phyloP scores from a whole-genome alignment of 2,113 vertebrate species.

The Zosterops borbonicus region DNA sequence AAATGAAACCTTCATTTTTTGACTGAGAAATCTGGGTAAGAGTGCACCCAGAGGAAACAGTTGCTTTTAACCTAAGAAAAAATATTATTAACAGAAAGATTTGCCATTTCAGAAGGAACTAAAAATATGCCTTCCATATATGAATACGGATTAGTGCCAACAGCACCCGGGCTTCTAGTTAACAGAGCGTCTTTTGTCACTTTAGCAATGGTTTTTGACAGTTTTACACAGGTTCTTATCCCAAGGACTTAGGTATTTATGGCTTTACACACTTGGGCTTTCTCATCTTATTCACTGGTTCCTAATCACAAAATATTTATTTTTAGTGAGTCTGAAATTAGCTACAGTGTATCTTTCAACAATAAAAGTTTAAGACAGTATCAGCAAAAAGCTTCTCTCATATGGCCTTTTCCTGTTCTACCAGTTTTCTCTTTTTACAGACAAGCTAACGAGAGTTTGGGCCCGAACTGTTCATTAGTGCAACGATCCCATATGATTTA shows the following conservation, averaged over 20 bases:
- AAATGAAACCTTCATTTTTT: slow-evolving; percentile 34
- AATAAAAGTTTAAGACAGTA: slow-evolving; percentile 44
- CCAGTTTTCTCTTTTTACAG: slow-evolving; percentile 54
- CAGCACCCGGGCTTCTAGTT: background rate
- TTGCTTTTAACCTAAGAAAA: background rate
- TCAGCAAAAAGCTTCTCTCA: slow-evolving; percentile 14
- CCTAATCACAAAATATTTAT: slow-evolving; percentile 58
- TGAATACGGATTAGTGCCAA: slow-evolving; percentile 24
- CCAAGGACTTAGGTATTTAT: slow-evolving; percentile 73
- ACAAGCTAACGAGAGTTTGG: slow-evolving; percentile 46
- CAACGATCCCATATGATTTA: slow-evolving; percentile 40
- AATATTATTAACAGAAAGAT: background rate
- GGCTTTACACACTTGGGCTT: slow-evolving; percentile 56
- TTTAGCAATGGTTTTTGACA: slow-evolving; percentile 72
- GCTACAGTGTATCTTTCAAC: slow-evolving; percentile 50
- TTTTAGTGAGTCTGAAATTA: slow-evolving; percentile 59
- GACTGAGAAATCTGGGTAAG: background rate
- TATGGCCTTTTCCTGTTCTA: slow-evolving; percentile 26
- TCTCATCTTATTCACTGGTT: slow-evolving; percentile 58
- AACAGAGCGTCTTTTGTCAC: slow-evolving; percentile 62
- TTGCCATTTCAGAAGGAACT: slow-evolving; percentile 35
- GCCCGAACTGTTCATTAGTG: slow-evolving; percentile 34
- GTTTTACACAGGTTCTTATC: slow-evolving; percentile 74
- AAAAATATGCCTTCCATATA: slow-evolving; percentile 13
- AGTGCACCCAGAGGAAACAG: background rate